A percentile compares a stretch with the other conserved stretches of the same genome.
These are phyloP conservation scores for Leucozona laternaria DNA, from an alignment of 2,888 invertebrate genomes.

Conservation along the genomic window DNA sequence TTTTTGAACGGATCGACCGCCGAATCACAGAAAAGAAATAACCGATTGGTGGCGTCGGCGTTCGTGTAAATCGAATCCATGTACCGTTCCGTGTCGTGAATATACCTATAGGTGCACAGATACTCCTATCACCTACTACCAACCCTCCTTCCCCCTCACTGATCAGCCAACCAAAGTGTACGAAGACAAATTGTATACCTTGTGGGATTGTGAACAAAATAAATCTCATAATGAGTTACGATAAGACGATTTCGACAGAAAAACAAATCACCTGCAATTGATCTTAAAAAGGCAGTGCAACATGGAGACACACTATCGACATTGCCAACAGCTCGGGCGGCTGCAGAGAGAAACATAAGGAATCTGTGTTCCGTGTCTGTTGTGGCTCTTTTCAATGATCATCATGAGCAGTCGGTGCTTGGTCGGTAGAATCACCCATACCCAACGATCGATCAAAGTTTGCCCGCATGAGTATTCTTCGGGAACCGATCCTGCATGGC, in stretches of 20 bases:
- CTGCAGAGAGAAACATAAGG: slow-evolving; percentile 34
- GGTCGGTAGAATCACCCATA: slow-evolving; percentile 51
- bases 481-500: slow-evolving; percentile 47
- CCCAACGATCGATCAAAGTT: slow-evolving; percentile 74
- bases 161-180: slow-evolving; percentile 73
- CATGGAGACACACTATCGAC: slow-evolving; percentile 79
- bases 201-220: slow-evolving; percentile 84
- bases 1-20: slow-evolving; percentile 1
- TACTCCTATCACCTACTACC: slow-evolving; percentile 40
- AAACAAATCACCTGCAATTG: slow-evolving; percentile 84
- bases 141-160: slow-evolving; percentile 12
- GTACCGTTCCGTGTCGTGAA: slow-evolving; percentile 45
- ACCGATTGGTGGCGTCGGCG: slow-evolving; percentile 70
- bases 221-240: slow-evolving; percentile 84
- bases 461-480: slow-evolving; percentile 28
- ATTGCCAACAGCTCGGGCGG: slow-evolving; percentile 78
- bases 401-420: not conserved
- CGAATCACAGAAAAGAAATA: slow-evolving; percentile 48
- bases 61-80: slow-evolving; percentile 63
- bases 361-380: slow-evolving; percentile 8
- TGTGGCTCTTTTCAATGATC: slow-evolving; percentile 14
- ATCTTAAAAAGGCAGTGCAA: slow-evolving; percentile 79
- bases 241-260: slow-evolving; percentile 84
- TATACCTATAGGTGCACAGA: slow-evolving; percentile 38
- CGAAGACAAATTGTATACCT: slow-evolving; percentile 83